Conservation (phyloP, 2,113 vertebrate species). For the Alaudala cheleensis region DNA sequence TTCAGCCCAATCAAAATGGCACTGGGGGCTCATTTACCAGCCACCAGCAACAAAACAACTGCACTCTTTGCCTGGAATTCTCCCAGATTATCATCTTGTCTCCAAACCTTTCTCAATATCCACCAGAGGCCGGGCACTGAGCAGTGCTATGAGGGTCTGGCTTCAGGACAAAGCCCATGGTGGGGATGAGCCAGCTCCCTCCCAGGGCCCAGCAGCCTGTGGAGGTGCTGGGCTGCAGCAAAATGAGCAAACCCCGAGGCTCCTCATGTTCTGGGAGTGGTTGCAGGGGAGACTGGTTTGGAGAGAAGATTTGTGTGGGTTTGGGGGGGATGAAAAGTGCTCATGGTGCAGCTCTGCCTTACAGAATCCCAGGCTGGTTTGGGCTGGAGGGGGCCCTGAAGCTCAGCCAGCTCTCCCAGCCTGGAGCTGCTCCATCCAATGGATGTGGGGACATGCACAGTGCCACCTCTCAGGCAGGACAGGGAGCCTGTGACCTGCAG, state of each 20-base stretch:
- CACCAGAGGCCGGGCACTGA: background rate
- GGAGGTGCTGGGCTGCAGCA: background rate
- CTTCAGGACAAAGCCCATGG: fast-evolving
- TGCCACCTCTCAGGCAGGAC: background rate
- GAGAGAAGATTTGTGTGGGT: background rate
- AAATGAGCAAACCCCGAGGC: fast-evolving
- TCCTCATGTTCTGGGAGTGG: background rate
- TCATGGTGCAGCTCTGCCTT: background rate
- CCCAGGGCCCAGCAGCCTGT: background rate
- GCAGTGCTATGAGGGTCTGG: background rate
- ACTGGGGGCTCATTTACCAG: background rate
- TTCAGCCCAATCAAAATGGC: background rate
- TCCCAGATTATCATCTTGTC: background rate
- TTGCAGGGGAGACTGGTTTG: background rate
- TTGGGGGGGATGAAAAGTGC: fast-evolving
- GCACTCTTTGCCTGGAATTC: background rate
- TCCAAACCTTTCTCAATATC: fast-evolving
- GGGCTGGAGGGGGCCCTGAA: background rate
- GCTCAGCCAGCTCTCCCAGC: background rate
- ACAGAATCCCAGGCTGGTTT: background rate
- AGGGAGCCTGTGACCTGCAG: background rate
- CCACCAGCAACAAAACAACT: background rate
- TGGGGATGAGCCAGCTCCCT: background rate
- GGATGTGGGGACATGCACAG: fast-evolving
- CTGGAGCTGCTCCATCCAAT: background rate